These are phyloP conservation scores for Pantelozetes paolii DNA, from an alignment of 2,888 invertebrate genomes.

Conservation along the genomic window DNA sequence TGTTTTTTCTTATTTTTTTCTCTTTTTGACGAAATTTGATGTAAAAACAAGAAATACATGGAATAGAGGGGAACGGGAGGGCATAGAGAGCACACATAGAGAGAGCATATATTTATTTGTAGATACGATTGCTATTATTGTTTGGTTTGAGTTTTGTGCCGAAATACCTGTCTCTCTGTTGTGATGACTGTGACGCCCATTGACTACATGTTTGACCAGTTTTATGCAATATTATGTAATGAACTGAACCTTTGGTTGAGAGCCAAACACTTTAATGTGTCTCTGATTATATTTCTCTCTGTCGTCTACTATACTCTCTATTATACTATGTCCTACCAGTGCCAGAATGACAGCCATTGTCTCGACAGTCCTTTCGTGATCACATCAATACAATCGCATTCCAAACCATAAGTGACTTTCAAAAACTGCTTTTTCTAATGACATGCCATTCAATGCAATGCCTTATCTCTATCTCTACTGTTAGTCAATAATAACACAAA, in stretches of 20 bases:
- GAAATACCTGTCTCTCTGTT: conserved; percentile 25
- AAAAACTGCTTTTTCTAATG: conserved; percentile 9
- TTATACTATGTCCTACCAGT: conserved; percentile 1
- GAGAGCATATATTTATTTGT: conserved; percentile 20
- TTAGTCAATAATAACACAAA: conserved; percentile 16
- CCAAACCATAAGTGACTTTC: conserved; percentile 15
- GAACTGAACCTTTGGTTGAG: conserved; percentile 26
- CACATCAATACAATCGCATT: conserved; percentile 21
- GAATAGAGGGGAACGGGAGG: neutral
- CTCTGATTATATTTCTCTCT: conserved; percentile 17
- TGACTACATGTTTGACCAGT: conserved; percentile 25
- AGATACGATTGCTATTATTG: conserved; percentile 28
- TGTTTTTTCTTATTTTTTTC: neutral
- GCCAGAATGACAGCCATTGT: neutral
- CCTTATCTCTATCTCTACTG: neutral
- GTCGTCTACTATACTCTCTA: neutral
- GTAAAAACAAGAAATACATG: neutral
- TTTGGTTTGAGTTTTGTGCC: neutral
- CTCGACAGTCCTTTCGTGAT: conserved; percentile 29
- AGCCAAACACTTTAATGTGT: conserved; percentile 6
- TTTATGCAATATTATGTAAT: conserved; percentile 22
- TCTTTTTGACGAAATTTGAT: neutral
- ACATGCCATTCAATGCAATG: neutral
- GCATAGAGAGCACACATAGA: neutral
- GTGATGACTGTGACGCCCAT: conserved; percentile 29